Base-by-base conservation (phyloP, 2,113 vertebrate species). In the Neogale vison region DNA sequence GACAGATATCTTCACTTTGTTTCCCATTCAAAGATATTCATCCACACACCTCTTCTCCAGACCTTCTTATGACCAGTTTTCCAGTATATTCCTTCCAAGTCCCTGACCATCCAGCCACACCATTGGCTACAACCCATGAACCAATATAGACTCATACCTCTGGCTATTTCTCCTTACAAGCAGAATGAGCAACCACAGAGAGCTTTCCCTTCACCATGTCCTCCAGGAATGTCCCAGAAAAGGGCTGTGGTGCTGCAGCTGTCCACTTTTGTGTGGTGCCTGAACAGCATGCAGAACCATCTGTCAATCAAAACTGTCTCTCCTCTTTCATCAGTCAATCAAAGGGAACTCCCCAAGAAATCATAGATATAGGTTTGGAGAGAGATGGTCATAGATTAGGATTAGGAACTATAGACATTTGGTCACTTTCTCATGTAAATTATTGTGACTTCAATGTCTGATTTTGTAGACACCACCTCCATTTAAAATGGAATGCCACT, bases 231-330 rank as follows among this genome's bases (percentile, higher is more conserved):
- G 1, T 29, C 9, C 61, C 52, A 83, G 9, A 18, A 84, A 85
- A 79, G 1, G 4, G 23, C 3, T 0, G 3, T 36, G 31, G 1
- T 1, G 31, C 65, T 31, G 6, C n/a, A 39, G 14, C 17, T 29
- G 20, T n/a, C 24, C 11, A 39, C 6, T 74, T 57, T 52, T 13
- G 13, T 0, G 9, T 24, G 24, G 15, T 5, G 12, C n/a, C 57
- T 57, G 12, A 18, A 36, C 7, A 45, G 29, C 67, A 83, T 45
- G 52, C 8, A 34, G 18, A 90, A n/a, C 9, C 74, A 50, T 55
- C 55, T 85, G 1, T 59, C 42, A 47, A 85, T 6, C 57, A 80
- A 52, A 20, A 39, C 23, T 13, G 10, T 93, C 47, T 76, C 34
- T 81, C 55, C 52, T 67, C 36, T 42, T 39, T n/a, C 59, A 34